Evolutionary conservation across 2,888 invertebrate species (phyloP).

Genomic region (Polyommatus icarus): DNA sequence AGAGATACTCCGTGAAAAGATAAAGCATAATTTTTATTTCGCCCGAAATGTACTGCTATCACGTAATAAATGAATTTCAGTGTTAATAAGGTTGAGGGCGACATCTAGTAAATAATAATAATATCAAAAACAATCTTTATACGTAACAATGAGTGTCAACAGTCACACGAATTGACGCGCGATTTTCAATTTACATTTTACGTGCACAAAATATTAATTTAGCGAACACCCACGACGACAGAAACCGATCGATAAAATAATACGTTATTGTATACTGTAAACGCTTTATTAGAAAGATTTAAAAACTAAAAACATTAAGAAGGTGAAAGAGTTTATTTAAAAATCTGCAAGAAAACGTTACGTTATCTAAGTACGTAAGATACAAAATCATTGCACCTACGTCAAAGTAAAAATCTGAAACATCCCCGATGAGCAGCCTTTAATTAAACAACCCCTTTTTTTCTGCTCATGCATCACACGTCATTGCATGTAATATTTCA

Average conservation of each 20-base stretch:
- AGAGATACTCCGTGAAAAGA: too few relatives aligned
- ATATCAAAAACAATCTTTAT: background rate
- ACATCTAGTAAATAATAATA: background rate
- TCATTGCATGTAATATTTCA: background rate
- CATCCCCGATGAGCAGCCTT: too few relatives aligned
- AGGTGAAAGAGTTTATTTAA: too few relatives aligned
- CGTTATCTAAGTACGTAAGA: too few relatives aligned
- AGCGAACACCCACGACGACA: constrained; percentile 42
- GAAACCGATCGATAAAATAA: background rate
- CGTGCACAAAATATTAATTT: constrained; percentile 44
- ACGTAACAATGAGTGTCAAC: constrained; percentile 12
- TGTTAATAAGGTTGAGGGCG: background rate
- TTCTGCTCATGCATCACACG: too few relatives aligned
- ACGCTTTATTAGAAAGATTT: background rate
- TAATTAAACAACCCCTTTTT: too few relatives aligned
- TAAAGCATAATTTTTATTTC: too few relatives aligned
- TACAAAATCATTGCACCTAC: too few relatives aligned
- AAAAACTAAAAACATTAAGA: too few relatives aligned
- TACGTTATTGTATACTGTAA: constrained; percentile 18
- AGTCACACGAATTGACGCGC: constrained; percentile 14
- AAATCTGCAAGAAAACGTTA: too few relatives aligned
- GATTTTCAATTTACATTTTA: constrained; percentile 34
- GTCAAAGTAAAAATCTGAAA: too few relatives aligned
- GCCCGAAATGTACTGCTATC: background rate
- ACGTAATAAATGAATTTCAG: background rate